These are phyloP conservation scores for Athene cunicularia DNA, from an alignment of 2,113 vertebrate genomes.

Conservation along the genomic window DNA sequence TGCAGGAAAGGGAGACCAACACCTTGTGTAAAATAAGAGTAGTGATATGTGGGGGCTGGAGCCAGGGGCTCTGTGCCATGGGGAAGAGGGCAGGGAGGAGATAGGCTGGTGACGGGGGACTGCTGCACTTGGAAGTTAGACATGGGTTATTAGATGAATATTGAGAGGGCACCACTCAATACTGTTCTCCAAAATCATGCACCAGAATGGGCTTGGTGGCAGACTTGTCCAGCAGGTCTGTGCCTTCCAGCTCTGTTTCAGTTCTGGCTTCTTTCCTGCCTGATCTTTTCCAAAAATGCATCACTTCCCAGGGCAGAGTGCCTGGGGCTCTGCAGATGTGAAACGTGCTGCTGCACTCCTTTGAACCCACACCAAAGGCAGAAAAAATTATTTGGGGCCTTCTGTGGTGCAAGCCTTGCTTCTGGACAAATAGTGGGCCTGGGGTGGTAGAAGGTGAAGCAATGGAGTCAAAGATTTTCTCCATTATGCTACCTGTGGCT, in stretches of 20 bases:
- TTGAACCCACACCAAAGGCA: not conserved
- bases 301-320: not conserved
- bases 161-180: not conserved
- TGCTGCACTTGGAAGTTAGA: not conserved
- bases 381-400: not conserved
- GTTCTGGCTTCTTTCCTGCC: not conserved
- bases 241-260: not conserved
- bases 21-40: not conserved
- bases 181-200: not conserved
- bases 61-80: not conserved
- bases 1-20: not conserved
- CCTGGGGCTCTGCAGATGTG: not conserved
- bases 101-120: not conserved
- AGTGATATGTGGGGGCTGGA: rapidly evolving
- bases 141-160: not conserved
- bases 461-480: not conserved
- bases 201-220: not conserved
- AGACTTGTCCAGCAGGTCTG: not conserved
- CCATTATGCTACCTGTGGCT: not conserved
- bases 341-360: not conserved
- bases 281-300: not conserved
- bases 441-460: not conserved
- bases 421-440: not conserved
- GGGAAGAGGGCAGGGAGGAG: not conserved
- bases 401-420: not conserved